A percentile compares a stretch with the other conserved stretches of the same genome.
Evolutionary conservation across 2,888 invertebrate species (phyloP).

Genomic region (Folsomia manolachei): DNA sequence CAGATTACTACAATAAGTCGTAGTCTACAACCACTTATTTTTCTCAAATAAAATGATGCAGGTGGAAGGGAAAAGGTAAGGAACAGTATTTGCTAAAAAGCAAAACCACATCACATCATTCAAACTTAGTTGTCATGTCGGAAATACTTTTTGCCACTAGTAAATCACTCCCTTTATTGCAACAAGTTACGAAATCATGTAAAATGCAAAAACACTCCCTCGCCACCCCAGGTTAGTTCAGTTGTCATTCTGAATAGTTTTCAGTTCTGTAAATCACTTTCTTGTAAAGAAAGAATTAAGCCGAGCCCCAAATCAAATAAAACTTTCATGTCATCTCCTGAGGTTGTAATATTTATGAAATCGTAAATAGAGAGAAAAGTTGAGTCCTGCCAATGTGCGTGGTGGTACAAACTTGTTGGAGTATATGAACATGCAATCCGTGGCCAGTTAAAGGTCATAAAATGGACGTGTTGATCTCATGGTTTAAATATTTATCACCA

Average conservation of each 20-base stretch:
- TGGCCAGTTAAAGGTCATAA: background rate
- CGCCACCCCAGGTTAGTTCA: no score
- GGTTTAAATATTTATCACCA: background rate
- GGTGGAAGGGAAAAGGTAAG: no score
- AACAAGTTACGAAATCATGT: background rate
- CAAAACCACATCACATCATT: no score
- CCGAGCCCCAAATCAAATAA: slow-evolving; percentile 11
- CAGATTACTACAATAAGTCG: no score
- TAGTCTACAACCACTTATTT: no score
- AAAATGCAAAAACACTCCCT: background rate
- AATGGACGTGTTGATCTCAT: background rate
- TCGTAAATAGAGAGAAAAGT: slow-evolving; percentile 5
- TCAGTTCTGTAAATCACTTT: slow-evolving; percentile 7
- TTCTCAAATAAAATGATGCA: no score
- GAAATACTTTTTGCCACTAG: no score
- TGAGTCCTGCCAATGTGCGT: background rate
- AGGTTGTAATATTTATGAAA: slow-evolving; percentile 9
- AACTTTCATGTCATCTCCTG: slow-evolving; percentile 13
- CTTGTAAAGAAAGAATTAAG: background rate
- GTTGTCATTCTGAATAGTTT: background rate
- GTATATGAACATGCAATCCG: no score
- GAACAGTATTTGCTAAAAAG: no score
- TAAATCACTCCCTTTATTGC: background rate
- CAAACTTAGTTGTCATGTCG: no score
- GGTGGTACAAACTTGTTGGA: no score